Conservation (phyloP, 2,888 invertebrate genomes). For the Iselma pallidipennis region DNA sequence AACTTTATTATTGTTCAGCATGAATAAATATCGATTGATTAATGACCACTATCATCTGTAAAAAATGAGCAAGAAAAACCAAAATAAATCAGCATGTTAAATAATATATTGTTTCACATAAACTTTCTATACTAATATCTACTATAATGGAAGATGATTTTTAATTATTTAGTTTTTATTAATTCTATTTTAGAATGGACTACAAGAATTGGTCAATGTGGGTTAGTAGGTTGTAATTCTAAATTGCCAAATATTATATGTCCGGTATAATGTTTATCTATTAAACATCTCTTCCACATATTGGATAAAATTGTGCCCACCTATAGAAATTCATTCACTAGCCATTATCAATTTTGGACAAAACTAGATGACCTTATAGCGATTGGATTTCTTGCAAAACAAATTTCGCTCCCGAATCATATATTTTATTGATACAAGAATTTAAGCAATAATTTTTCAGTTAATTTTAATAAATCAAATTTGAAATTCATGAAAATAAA, state of each 20-base stretch:
- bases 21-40: not conserved
- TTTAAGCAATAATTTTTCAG: too few species aligned
- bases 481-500: too few species aligned
- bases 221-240: slow-evolving; percentile 34
- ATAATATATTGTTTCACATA: not conserved
- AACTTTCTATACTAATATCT: slow-evolving; percentile 1
- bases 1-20: not conserved
- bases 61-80: not conserved
- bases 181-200: slow-evolving; percentile 12
- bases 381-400: too few species aligned
- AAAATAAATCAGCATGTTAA: not conserved
- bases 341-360: not conserved
- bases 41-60: not conserved
- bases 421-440: too few species aligned
- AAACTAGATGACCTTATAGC: not conserved
- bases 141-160: slow-evolving; percentile 17
- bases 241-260: slow-evolving; percentile 22
- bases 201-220: slow-evolving; percentile 18
- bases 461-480: too few species aligned
- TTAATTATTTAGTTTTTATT: slow-evolving; percentile 16
- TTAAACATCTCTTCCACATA: not conserved
- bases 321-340: too few species aligned
- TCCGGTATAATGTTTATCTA: not conserved
- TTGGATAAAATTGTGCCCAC: not conserved
- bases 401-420: too few species aligned